phyloP scores from a whole-genome alignment of 2,113 vertebrate species.

The Furnarius figulus region DNA sequence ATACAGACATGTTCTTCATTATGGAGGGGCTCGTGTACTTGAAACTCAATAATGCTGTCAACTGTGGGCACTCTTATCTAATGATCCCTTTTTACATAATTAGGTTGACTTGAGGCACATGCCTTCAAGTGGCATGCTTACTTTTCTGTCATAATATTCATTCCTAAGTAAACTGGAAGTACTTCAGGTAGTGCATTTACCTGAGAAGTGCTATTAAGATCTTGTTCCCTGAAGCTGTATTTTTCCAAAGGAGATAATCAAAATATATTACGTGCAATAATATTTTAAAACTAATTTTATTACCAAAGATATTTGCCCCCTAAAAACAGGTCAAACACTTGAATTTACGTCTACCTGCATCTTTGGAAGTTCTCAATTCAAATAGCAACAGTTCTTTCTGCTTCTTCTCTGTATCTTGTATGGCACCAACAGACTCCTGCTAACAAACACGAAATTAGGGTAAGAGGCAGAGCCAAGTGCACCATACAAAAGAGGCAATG shows the following conservation, averaged over 20 bases:
- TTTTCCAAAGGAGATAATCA: neutral
- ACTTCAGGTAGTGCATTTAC: neutral
- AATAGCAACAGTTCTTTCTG: slow-evolving; percentile 72
- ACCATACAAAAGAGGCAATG: neutral
- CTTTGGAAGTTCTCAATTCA: slow-evolving; percentile 67
- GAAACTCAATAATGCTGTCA: neutral
- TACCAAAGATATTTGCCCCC: neutral
- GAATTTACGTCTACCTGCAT: slow-evolving; percentile 70
- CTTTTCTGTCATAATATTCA: neutral
- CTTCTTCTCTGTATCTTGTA: slow-evolving; percentile 72
- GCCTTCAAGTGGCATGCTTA: neutral
- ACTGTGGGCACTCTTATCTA: neutral
- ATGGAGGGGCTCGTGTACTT: neutral
- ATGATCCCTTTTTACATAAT: neutral
- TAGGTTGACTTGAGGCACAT: neutral
- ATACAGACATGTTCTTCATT: neutral
- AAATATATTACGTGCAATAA: neutral
- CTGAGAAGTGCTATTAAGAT: neutral
- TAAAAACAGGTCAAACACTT: neutral
- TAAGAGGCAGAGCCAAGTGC: neutral
- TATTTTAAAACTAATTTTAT: neutral
- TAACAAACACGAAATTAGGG: slow-evolving; percentile 13
- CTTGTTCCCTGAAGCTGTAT: neutral
- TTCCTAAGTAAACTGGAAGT: neutral
- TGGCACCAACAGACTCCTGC: slow-evolving; percentile 38